Evolutionary conservation across 2,888 invertebrate species (phyloP).

Genomic region (Hypsopygia costalis): DNA sequence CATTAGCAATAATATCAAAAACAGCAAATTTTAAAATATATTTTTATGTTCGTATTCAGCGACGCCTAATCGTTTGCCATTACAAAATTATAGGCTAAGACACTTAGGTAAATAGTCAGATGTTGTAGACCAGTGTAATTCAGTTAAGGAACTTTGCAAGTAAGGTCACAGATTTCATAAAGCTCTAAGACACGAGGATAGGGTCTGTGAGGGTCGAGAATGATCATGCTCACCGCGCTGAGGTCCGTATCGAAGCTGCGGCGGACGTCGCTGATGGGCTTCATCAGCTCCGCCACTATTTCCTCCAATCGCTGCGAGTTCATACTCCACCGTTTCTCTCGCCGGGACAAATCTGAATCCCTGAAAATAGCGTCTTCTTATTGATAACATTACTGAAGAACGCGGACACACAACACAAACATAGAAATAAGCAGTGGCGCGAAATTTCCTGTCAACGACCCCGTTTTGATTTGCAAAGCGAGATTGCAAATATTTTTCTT

Average conservation of each 20-base stretch:
- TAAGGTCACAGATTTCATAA: too few species aligned
- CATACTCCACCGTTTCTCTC: slow-evolving; percentile 69
- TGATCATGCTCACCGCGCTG: slow-evolving; percentile 51
- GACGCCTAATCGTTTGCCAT: too few species aligned
- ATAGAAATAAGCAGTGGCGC: slow-evolving; percentile 54
- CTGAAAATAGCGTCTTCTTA: slow-evolving; percentile 57
- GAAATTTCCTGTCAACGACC: slow-evolving; percentile 64
- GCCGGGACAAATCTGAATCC: slow-evolving; percentile 44
- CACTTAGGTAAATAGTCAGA: too few species aligned
- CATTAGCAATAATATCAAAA: too few species aligned
- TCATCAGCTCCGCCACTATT: slow-evolving; percentile 70
- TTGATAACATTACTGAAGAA: slow-evolving; percentile 61
- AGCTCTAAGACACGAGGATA: slow-evolving; percentile 4
- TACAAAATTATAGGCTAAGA: too few species aligned
- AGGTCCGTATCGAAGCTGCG: slow-evolving; percentile 69
- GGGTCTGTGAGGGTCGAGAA: too few species aligned
- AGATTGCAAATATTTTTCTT: slow-evolving; percentile 20
- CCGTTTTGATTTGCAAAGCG: slow-evolving; percentile 42
- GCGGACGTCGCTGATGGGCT: slow-evolving; percentile 60
- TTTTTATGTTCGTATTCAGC: too few species aligned
- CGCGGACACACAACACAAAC: slow-evolving; percentile 40
- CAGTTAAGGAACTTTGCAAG: too few species aligned
- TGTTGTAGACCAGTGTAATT: too few species aligned
- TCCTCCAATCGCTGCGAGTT: slow-evolving; percentile 65
- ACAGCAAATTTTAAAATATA: too few species aligned